Evolutionary conservation across 2,797 vertebrate species (phyloP), one percentile per base, ranked within the genome.

Genomic region (Nyctibius grandis): DNA sequence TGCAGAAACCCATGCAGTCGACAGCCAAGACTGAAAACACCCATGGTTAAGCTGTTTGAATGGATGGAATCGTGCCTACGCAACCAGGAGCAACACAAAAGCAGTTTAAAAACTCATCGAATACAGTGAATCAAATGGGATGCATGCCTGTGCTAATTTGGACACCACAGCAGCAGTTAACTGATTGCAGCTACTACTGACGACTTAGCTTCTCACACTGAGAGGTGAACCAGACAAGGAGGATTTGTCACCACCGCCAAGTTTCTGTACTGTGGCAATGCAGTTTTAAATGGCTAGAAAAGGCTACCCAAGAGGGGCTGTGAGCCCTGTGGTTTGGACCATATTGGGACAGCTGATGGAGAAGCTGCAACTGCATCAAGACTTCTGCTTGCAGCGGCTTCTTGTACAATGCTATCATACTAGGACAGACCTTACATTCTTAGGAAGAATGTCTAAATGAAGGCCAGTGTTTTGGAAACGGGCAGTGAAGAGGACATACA

Each of bases 161-260:
- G 70, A 33, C 29, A 36, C 50, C 34, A 25, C 16, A 28, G 31
- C 51, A 70, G 78, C 56, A 42, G 31, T 28, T 50, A 57, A 22
- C 1, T 6, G 0, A 56, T 11, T 8, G 31, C 38, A 82, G 15
- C 53, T 14, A 2, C n/a, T 17, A 1, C 29, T 26, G 40, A 29
- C 1, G 9, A 18, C 11, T 36, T 28, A 0, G 0, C 50, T 38
- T 67, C 51, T 65, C 33, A 13, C 1, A 0, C 31, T 9, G 36
- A 33, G 12, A 44, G 57, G 26, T 40, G 42, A 54, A 14, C 4
- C 5, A 11, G 5, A 38, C n/a, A 22, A 31, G 44, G 20, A 65
- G 61, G 48, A n/a, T 51, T 78, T 70, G 40, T 48, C 53, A 51
- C 25, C 78, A 22, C 36, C 34, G n/a, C 14, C n/a, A 45, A 12